phyloP scores from a whole-genome alignment of 2,888 invertebrate genomes.

The Apamea crenata region DNA sequence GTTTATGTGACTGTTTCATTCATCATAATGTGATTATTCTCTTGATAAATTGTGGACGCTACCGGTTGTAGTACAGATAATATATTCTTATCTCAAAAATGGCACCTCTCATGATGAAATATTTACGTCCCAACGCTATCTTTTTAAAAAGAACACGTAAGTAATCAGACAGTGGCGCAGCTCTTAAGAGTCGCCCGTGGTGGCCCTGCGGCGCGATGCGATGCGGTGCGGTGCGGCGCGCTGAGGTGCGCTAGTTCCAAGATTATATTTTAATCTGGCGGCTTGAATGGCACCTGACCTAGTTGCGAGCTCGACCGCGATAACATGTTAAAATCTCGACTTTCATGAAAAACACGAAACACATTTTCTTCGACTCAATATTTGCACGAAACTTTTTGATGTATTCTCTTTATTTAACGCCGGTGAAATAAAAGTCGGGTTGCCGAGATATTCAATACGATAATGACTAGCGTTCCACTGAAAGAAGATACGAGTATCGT shows the following conservation, averaged over 20 bases:
- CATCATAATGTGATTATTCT: background rate
- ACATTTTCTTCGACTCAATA: slow-evolving; percentile 3
- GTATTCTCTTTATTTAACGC: background rate
- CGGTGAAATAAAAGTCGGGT: background rate
- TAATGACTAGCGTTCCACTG: slow-evolving; percentile 8
- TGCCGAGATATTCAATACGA: slow-evolving; percentile 10
- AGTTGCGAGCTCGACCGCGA: slow-evolving; percentile 18
- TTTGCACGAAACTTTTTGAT: slow-evolving; percentile 3
- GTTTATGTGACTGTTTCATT: background rate
- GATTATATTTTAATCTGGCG: slow-evolving; percentile 48
- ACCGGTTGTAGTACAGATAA: background rate
- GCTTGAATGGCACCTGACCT: slow-evolving; percentile 50
- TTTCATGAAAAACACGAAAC: slow-evolving; percentile 20
- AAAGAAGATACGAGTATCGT: slow-evolving; percentile 9
- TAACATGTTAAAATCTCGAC: slow-evolving; percentile 25
- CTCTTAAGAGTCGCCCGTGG: background rate
- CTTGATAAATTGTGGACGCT: background rate
- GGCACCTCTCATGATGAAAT: background rate
- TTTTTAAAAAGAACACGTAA: slow-evolving; percentile 10
- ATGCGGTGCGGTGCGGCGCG: background rate
- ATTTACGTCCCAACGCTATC: background rate
- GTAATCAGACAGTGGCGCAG: background rate
- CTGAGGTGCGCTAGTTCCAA: background rate
- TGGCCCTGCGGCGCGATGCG: no score
- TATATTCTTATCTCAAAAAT: background rate